These are phyloP conservation scores for Drosophila ohnishii DNA, from an alignment of 1,140 invertebrate species.

Conservation along the genomic window DNA sequence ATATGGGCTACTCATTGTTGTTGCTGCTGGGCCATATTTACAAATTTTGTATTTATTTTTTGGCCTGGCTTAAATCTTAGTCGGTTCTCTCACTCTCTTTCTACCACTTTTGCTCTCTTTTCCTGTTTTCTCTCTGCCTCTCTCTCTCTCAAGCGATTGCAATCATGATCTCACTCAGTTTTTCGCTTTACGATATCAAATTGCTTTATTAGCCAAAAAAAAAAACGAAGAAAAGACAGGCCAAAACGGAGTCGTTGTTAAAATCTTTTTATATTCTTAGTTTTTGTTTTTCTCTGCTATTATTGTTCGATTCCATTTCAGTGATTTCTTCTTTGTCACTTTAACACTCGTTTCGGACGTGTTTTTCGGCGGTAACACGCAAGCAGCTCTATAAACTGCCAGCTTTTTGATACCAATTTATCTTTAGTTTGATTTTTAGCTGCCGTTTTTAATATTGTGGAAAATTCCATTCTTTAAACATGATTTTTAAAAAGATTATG, in stretches of 20 bases:
- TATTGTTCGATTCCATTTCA: constrained; percentile 51
- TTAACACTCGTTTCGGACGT: constrained; percentile 63
- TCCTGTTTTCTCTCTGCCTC: constrained; percentile 22
- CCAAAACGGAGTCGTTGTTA: constrained; percentile 42
- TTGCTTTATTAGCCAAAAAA: constrained; percentile 78
- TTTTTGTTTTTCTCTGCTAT: constrained; percentile 22
- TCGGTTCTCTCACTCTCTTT: constrained; percentile 24
- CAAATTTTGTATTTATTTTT: constrained; percentile 47
- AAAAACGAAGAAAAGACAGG: constrained; percentile 31
- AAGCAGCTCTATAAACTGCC: constrained; percentile 50
- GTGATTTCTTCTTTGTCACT: constrained; percentile 50
- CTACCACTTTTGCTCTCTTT: constrained; percentile 1
- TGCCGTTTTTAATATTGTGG: neutral
- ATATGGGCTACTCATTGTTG: constrained; percentile 43
- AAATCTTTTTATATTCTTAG: constrained; percentile 59
- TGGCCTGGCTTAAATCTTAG: constrained; percentile 50
- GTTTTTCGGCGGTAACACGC: constrained; percentile 59
- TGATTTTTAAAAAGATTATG: neutral
- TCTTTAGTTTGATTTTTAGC: constrained; percentile 24
- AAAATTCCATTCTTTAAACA: constrained; percentile 19
- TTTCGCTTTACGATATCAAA: constrained; percentile 73
- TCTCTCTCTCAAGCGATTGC: constrained; percentile 10
- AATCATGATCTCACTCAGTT: constrained; percentile 67
- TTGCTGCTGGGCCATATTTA: constrained; percentile 56
- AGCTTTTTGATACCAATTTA: constrained; percentile 48